phyloP scores from a whole-genome alignment of 2,888 invertebrate genomes.

The Drosophila suboccidentalis region DNA sequence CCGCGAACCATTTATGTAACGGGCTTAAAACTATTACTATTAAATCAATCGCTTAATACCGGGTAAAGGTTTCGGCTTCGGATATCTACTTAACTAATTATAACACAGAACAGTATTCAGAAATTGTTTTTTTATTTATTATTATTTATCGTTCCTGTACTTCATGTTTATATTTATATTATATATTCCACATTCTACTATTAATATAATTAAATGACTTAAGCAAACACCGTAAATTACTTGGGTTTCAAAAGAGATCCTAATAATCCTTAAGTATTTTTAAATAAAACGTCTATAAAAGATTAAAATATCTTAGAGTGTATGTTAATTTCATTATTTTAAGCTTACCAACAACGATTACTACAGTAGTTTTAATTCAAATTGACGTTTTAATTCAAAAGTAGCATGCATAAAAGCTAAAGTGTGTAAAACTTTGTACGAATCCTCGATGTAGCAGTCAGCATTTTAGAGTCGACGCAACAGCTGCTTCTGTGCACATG shows the following conservation, averaged over 20 bases:
- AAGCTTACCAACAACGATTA: no score
- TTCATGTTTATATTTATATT: not conserved
- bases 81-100: no score
- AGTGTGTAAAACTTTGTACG: not conserved
- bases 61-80: no score
- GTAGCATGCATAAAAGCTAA: not conserved
- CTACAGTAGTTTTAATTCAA: not conserved
- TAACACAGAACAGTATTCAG: no score
- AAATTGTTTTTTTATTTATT: not conserved
- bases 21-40: no score
- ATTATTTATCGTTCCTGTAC: not conserved
- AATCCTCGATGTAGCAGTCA: slow-evolving; percentile 11
- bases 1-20: no score
- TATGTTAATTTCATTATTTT: not conserved
- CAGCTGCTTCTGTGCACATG: slow-evolving; percentile 4
- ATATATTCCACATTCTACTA: no score
- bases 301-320: not conserved
- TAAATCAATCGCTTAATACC: no score
- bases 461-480: not conserved
- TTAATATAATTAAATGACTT: not conserved
- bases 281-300: not conserved
- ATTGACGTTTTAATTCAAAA: not conserved
- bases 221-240: not conserved
- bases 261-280: not conserved
- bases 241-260: not conserved